These are phyloP conservation scores for Seriola aureovittata DNA, from an alignment of 2,113 vertebrate species.

Conservation along the genomic window DNA sequence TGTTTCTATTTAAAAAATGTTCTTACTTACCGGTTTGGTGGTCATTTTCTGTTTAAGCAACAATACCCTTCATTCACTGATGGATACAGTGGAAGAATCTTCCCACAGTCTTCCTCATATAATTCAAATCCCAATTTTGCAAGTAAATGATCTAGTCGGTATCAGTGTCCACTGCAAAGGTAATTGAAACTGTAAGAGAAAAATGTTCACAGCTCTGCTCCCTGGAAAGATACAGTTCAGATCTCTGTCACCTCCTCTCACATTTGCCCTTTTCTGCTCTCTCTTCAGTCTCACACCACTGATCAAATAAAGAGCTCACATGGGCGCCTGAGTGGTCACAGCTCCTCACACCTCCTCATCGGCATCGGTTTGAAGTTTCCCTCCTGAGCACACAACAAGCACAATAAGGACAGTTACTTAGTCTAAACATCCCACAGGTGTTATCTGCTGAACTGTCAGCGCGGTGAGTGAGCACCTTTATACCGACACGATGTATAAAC, in stretches of 20 bases:
- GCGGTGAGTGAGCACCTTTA: not conserved
- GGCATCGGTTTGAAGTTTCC: constrained; percentile 16
- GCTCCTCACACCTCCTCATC: constrained; percentile 33
- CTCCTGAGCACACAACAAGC: constrained; percentile 35
- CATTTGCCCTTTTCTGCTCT: not conserved
- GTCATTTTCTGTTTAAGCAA: constrained; percentile 44
- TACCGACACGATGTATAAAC: not conserved
- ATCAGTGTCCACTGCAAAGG: not conserved
- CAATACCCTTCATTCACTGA: not conserved
- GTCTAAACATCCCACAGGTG: constrained; percentile 1
- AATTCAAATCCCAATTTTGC: constrained; percentile 3
- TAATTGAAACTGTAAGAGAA: not conserved
- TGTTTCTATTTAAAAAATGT: not conserved
- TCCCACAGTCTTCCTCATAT: not conserved
- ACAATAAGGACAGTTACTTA: constrained; percentile 11
- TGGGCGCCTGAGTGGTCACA: not conserved
- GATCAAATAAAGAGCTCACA: constrained; percentile 7
- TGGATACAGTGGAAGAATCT: not conserved
- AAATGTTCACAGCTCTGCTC: not conserved
- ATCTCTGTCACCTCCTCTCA: constrained; percentile 7
- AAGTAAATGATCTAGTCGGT: not conserved
- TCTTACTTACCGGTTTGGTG: constrained; percentile 47
- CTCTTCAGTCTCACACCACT: not conserved
- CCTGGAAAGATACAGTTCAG: not conserved
- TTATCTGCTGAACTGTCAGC: constrained; percentile 18